Conservation (phyloP, 2,113 vertebrate species). For the Carollia perspicillata region DNA sequence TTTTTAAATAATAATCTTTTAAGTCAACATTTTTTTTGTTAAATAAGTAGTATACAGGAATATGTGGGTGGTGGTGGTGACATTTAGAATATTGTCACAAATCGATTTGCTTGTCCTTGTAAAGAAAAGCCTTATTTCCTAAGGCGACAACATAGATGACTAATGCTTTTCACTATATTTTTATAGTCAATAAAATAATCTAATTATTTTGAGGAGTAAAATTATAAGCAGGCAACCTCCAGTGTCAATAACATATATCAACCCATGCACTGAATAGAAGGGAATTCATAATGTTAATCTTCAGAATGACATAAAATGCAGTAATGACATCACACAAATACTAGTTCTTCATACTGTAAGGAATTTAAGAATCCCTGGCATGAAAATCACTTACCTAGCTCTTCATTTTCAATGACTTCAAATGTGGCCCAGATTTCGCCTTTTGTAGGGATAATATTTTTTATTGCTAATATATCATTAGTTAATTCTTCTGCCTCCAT, state of each 20-base stretch:
- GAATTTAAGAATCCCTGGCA: not conserved
- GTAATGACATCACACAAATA: not conserved
- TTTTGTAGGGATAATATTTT: conserved; percentile 81
- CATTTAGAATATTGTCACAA: not conserved
- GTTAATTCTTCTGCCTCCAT: conserved; percentile 91
- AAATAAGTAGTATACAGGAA: not conserved
- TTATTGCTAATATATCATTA: conserved; percentile 87
- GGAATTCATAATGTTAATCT: not conserved
- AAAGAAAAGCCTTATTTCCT: conserved; percentile 24
- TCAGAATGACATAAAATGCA: conserved; percentile 16
- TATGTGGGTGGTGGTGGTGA: not conserved
- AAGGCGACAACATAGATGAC: not conserved
- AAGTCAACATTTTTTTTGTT: not conserved
- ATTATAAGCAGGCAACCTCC: not conserved
- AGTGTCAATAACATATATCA: not conserved
- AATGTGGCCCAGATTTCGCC: conserved; percentile 91
- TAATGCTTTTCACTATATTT: not conserved
- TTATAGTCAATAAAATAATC: conserved; percentile 27
- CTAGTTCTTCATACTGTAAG: not conserved
- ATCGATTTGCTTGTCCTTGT: not conserved
- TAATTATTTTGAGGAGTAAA: conserved; percentile 26
- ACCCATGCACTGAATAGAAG: not conserved
- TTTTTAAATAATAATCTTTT: not conserved
- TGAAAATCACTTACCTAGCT: conserved; percentile 87
- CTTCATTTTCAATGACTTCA: conserved; percentile 97